A percentile compares a stretch with the other conserved stretches of the same genome.
Conservation (phyloP, 2,888 invertebrate genomes). For the Tromatobia lineatoria region DNA sequence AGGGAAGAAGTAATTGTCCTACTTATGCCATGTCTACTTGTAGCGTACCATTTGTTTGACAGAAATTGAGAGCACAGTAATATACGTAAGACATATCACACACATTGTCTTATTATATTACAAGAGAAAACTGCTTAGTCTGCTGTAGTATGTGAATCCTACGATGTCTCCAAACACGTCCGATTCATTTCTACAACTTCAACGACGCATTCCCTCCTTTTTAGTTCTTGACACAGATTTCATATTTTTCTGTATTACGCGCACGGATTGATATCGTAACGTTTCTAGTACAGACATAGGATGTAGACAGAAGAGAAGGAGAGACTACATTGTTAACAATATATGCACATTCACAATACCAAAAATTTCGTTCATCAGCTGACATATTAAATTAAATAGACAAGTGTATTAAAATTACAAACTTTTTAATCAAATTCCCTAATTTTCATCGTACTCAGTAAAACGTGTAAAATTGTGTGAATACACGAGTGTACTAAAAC, state of each 20-base stretch:
- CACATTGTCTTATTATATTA: neutral
- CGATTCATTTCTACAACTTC: neutral
- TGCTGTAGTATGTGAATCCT: neutral
- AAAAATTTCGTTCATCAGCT: too few relatives aligned
- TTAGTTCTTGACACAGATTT: slow-evolving; percentile 45
- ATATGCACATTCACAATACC: neutral
- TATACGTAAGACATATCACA: neutral
- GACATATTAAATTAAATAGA: too few relatives aligned
- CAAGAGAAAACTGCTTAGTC: neutral
- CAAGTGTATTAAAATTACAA: too few relatives aligned
- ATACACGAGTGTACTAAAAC: too few relatives aligned
- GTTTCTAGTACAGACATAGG: neutral
- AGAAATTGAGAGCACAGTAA: slow-evolving; percentile 26
- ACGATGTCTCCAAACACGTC: slow-evolving; percentile 8
- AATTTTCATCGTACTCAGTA: too few relatives aligned
- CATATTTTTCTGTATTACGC: neutral
- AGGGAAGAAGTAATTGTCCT: slow-evolving; percentile 17
- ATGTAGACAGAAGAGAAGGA: slow-evolving; percentile 4
- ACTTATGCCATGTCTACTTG: slow-evolving; percentile 9
- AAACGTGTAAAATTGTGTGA: too few relatives aligned
- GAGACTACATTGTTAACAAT: neutral
- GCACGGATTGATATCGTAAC: slow-evolving; percentile 25
- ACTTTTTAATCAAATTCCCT: too few relatives aligned
- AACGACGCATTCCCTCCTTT: neutral
- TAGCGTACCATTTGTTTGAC: neutral